These are phyloP conservation scores for Tipula confusa DNA, from an alignment of 2,888 invertebrate species.

Conservation along the genomic window DNA sequence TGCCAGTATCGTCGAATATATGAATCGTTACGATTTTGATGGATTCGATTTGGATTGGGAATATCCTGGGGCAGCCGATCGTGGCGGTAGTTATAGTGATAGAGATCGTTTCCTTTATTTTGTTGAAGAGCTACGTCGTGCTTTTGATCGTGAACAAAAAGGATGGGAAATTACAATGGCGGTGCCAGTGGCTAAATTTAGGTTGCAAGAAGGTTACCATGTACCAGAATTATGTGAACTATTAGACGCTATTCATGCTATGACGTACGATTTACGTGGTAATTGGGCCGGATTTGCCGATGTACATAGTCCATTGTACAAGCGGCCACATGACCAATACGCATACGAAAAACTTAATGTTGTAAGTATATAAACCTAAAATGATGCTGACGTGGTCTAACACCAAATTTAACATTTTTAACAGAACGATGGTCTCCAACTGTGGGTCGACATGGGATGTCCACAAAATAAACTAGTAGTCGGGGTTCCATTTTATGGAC, in stretches of 20 bases:
- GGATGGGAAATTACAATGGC: conserved; percentile 88
- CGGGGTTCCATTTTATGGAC: conserved; percentile 85
- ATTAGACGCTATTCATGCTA: conserved; percentile 77
- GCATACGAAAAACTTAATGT: conserved; percentile 87
- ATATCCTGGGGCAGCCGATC: conserved; percentile 82
- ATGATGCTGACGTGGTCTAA: background rate
- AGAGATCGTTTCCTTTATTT: conserved; percentile 78
- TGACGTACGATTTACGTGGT: conserved; percentile 81
- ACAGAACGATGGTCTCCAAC: conserved; percentile 79
- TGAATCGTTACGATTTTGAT: conserved; percentile 73
- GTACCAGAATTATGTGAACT: conserved; percentile 83
- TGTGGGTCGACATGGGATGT: conserved; percentile 89
- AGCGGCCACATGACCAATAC: conserved; percentile 81
- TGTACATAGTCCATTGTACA: conserved; percentile 81
- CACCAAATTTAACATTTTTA: background rate
- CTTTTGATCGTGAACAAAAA: conserved; percentile 68
- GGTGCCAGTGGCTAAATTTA: conserved; percentile 80
- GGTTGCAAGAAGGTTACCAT: conserved; percentile 84
- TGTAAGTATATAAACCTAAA: conserved; percentile 55
- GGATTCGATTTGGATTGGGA: conserved; percentile 89
- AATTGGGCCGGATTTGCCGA: conserved; percentile 92
- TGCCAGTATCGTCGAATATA: conserved; percentile 68
- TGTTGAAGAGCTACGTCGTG: conserved; percentile 73
- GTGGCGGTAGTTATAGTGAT: conserved; percentile 78
- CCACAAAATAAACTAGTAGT: conserved; percentile 81